Base-by-base conservation (phyloP, 2,888 invertebrate species). In the Drosophila engyochracea region DNA sequence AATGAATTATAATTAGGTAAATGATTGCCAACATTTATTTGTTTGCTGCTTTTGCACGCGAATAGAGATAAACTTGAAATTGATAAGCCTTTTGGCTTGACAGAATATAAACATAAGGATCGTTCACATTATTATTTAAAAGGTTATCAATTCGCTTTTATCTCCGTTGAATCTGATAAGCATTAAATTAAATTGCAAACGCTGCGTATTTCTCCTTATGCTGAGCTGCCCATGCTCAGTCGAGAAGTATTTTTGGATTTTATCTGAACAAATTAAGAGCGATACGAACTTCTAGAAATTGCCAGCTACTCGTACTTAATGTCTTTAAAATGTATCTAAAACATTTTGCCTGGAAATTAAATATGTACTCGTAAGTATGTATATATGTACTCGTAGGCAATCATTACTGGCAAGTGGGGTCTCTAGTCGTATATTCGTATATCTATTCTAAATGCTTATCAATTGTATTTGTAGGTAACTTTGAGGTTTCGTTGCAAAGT, bases 141-240 rank as follows among this genome's bases (percentile, higher is more conserved):
- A 74, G 83, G 86, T 83, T 83, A 83, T 89, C 89, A 83, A 83
- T 83, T 83, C 67, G 71, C 31, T 71, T 88, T 88, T 82, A 79
- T 79, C 82, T 81, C 55, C 55, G 47, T 64, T 64, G 51, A 66
- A 81, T 78, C 79, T 70, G 79, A 79, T 79, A 79, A 79, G 79
- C 28, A 47, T 71, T 53, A 59, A 70, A 79, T 78, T 68, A 63
- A 79, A 72, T 71, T 53, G 67, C 64, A 68, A 71, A 62, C 57
- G 59, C 14, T 28, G 41, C 31, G 14, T 44, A 37, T 72, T 70
- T 69, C 44, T 37, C 37, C n/a, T 19, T 22, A 22, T 19, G 31
- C 35, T 61, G 31, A 22, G 22, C 51, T 51, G 55, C 39, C 16
- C n/a, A 51, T 52, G 47, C n/a, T 53, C 49, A 25, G 31, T 31